Evolutionary conservation across 2,113 vertebrate species (phyloP).

Genomic region (Nycticebus coucang): DNA sequence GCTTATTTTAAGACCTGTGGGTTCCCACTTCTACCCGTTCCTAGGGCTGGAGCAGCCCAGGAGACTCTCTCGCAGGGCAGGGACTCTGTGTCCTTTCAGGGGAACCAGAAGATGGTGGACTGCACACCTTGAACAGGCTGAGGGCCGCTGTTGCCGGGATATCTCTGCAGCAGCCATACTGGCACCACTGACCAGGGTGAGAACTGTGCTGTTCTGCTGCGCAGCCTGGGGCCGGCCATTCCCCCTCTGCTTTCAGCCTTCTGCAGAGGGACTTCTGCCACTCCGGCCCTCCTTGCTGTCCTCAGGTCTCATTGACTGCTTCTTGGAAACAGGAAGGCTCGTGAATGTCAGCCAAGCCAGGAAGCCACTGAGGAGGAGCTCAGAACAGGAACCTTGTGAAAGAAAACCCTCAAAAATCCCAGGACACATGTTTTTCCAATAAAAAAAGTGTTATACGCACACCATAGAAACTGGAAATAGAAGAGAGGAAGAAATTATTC

Average conservation of each 20-base stretch:
- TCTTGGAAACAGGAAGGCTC: rapidly evolving
- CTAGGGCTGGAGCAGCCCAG: background rate
- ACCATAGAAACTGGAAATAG: background rate
- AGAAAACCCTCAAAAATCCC: background rate
- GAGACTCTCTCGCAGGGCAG: background rate
- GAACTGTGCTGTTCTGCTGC: background rate
- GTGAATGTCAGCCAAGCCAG: background rate
- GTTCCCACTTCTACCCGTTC: background rate
- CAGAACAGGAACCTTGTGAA: background rate
- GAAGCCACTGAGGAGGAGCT: background rate
- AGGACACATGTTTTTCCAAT: background rate
- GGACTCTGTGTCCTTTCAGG: background rate
- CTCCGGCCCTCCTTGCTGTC: too few relatives aligned
- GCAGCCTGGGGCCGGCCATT: background rate
- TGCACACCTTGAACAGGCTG: rapidly evolving
- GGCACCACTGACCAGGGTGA: rapidly evolving
- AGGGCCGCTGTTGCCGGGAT: background rate
- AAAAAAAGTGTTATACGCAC: background rate
- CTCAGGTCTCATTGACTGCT: background rate
- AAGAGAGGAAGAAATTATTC: background rate
- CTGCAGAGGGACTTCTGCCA: background rate
- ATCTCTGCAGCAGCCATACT: background rate
- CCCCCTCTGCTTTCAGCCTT: background rate
- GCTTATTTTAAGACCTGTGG: conserved; percentile 62
- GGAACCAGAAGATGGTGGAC: background rate